Evolutionary conservation across 1,140 invertebrate species (phyloP), one percentile per base, ranked within the genome.

Genomic region (Lasioglossum albipes): DNA sequence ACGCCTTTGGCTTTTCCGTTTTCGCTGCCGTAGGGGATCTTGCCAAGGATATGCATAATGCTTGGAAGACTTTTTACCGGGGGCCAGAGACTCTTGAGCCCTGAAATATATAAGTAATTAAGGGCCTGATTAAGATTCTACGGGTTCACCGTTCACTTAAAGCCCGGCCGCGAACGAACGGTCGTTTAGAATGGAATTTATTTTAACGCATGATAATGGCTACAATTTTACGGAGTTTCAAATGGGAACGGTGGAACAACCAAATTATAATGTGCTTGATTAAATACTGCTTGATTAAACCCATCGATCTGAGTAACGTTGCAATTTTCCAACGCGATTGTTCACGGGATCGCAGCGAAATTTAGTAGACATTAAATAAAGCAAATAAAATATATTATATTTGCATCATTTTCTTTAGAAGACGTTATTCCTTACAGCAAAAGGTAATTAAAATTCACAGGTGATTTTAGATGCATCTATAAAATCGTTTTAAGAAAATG

Each of bases 1-100:
- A 89, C 87, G 89, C 89, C 88, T 89, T 90, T 84, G 87, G 87
- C 89, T 89, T 88, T 88, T 86, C 81, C 82, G 86, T 84, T 84
- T 85, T 89, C 72, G 86, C 83, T 81, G 89, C 83, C 74, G 89
- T 87, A 83, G 81, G 88, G 82, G 77, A 88, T 88, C 82, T 88
- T 65, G 75, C 88, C 82, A 85, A 90, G 88, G 89, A 89, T 89
- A 86, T 87, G 85, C 82, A 90, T 88, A 90, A 90, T 89, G 68
- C 83, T 87, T 69, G 75, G 70, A 87, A 85, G 84, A 81, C 75
- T 83, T 89, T 85, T 88, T 83, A 83, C 82, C 85, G 75, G 52
- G 77, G 66, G 71, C 75, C 79, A 20, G 41, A 27, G 41, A 27
- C 49, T 13, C 65, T 42, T 45, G 13, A 16, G 9, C 20, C 71